Conservation (phyloP, 2,113 vertebrate species). For the Saimiri boliviensis region DNA sequence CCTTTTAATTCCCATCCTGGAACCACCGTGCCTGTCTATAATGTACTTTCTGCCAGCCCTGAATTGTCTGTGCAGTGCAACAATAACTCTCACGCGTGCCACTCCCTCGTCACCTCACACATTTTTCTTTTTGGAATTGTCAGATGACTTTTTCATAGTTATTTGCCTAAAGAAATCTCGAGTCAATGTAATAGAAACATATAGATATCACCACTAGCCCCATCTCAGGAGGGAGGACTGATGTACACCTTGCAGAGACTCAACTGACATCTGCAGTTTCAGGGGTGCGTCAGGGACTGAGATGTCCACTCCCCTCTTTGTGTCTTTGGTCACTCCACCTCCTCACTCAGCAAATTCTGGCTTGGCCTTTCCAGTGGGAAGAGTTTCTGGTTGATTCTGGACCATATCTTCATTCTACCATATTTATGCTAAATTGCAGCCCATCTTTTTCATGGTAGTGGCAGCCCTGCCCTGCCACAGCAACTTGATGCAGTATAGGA, state of each 20-base stretch:
- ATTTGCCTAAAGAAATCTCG: constrained; percentile 65
- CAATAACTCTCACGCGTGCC: not conserved
- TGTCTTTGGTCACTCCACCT: accelerated
- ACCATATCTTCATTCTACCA: accelerated
- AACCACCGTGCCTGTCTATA: constrained; percentile 54
- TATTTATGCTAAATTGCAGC: no score
- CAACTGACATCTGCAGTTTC: accelerated
- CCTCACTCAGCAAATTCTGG: not conserved
- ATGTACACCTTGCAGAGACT: accelerated
- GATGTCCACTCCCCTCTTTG: accelerated
- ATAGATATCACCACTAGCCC: not conserved
- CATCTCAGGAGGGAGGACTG: accelerated
- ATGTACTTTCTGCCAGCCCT: not conserved
- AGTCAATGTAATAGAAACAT: not conserved
- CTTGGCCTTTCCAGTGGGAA: not conserved
- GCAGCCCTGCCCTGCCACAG: accelerated
- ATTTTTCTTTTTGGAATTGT: constrained; percentile 64
- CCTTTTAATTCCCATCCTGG: constrained; percentile 78
- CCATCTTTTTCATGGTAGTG: not conserved
- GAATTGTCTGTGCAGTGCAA: not conserved
- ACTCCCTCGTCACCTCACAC: not conserved
- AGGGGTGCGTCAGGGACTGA: accelerated
- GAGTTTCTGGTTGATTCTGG: not conserved
- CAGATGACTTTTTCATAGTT: constrained; percentile 65
- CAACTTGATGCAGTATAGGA: accelerated